Evolutionary conservation across 2,888 invertebrate genomes (phyloP).

Genomic region (Anorthoa munda): DNA sequence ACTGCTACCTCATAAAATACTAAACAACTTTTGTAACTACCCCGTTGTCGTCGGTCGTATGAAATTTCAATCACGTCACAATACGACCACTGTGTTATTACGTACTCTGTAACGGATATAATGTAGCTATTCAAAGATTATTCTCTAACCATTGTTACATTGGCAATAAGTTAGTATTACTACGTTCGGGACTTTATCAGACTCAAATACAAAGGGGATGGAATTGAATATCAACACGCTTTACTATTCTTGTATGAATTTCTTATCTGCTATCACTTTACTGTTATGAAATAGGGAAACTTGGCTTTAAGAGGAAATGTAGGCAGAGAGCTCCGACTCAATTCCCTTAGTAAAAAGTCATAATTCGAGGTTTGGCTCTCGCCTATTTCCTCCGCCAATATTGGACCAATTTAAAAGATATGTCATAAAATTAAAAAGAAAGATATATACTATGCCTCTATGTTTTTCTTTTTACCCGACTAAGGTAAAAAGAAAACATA

Average conservation of each 20-base stretch:
- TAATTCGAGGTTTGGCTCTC: no score
- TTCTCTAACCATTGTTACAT: slow-evolving; percentile 63
- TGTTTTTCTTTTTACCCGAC: no score
- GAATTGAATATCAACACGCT: slow-evolving; percentile 62
- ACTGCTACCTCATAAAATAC: slow-evolving; percentile 78
- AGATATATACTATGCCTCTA: no score
- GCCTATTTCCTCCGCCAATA: no score
- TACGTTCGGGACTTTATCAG: slow-evolving; percentile 57
- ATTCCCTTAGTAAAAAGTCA: no score
- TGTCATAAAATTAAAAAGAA: no score
- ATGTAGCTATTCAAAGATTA: slow-evolving; percentile 63
- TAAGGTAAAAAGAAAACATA: no score
- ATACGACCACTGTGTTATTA: slow-evolving; percentile 69
- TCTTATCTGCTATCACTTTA: slow-evolving; percentile 45
- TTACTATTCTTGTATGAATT: slow-evolving; percentile 59
- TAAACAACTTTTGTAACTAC: slow-evolving; percentile 79
- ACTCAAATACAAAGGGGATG: slow-evolving; percentile 56
- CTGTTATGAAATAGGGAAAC: slow-evolving; percentile 16
- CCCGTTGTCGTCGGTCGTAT: slow-evolving; percentile 71
- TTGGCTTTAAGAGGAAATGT: neutral
- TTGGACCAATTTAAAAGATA: no score
- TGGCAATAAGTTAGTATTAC: slow-evolving; percentile 63
- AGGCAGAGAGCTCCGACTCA: no score
- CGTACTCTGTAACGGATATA: slow-evolving; percentile 60
- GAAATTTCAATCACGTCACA: slow-evolving; percentile 77